A percentile compares a stretch with the other conserved stretches of the same genome.
phyloP scores from a whole-genome alignment of 2,797 vertebrate genomes.

The Salmo trutta region DNA sequence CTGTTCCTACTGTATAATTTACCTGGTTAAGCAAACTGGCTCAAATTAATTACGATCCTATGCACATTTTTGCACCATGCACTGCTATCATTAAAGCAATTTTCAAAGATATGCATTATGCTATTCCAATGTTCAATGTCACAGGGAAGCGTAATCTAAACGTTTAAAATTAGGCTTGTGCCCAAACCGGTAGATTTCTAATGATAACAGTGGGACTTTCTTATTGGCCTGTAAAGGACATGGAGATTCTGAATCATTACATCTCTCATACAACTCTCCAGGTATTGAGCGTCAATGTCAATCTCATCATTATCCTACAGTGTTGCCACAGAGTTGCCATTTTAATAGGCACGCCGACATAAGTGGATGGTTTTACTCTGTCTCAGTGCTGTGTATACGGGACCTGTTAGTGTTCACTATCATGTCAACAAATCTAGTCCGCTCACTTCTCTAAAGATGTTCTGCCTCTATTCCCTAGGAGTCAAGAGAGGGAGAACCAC shows the following conservation, averaged over 20 bases:
- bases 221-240: background rate
- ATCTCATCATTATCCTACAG: background rate
- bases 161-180: background rate
- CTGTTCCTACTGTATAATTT: no score
- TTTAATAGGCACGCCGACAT: background rate
- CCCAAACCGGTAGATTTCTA: background rate
- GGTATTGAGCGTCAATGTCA: background rate
- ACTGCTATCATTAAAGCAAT: no score
- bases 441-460: background rate
- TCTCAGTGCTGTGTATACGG: background rate
- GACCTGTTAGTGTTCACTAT: background rate
- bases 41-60: no score
- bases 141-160: background rate
- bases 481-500: background rate
- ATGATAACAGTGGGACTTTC: background rate
- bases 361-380: background rate
- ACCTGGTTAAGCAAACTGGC: no score
- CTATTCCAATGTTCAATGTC: background rate
- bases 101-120: background rate
- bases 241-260: background rate
- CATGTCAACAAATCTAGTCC: background rate
- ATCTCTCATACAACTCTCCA: background rate
- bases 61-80: no score
- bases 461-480: constrained; percentile 5
- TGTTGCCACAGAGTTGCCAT: background rate